Conservation (phyloP, 2,797 vertebrate genomes). For the Psittacula echo region DNA sequence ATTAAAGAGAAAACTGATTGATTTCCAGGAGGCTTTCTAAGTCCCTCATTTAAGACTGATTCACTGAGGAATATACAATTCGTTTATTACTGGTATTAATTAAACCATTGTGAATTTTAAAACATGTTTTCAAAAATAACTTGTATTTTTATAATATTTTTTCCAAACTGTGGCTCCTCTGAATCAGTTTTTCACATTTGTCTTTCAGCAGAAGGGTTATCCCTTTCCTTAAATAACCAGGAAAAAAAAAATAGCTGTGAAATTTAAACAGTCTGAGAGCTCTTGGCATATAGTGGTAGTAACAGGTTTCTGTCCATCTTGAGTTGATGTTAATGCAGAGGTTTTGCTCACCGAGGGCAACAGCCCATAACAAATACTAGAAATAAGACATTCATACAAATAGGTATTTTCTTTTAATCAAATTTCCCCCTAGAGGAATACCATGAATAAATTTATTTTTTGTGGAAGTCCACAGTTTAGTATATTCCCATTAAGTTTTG, state of each 20-base stretch:
- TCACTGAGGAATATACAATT: background rate
- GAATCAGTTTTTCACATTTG: background rate
- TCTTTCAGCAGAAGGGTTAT: background rate
- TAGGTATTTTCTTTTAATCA: no score
- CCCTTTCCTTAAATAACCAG: background rate
- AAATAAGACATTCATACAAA: no score
- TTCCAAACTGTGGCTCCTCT: background rate
- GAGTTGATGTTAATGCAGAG: background rate
- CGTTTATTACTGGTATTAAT: background rate
- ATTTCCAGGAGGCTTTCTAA: conserved; percentile 37
- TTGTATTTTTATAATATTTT: background rate
- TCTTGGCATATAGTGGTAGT: background rate
- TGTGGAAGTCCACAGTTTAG: background rate
- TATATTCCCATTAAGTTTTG: background rate
- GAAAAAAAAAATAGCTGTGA: background rate
- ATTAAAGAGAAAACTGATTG: conserved; percentile 84
- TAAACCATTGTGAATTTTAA: background rate
- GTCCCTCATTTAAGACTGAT: conserved; percentile 24
- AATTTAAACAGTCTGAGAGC: background rate
- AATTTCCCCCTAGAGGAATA: background rate
- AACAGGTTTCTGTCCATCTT: background rate
- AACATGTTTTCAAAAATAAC: background rate
- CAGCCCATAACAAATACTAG: background rate
- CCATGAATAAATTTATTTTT: background rate
- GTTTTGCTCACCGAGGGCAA: background rate